A percentile compares a stretch with the other conserved stretches of the same genome.
These are phyloP conservation scores for Orestias chungarensis DNA, from an alignment of 2,797 vertebrate species.

Conservation along the genomic window DNA sequence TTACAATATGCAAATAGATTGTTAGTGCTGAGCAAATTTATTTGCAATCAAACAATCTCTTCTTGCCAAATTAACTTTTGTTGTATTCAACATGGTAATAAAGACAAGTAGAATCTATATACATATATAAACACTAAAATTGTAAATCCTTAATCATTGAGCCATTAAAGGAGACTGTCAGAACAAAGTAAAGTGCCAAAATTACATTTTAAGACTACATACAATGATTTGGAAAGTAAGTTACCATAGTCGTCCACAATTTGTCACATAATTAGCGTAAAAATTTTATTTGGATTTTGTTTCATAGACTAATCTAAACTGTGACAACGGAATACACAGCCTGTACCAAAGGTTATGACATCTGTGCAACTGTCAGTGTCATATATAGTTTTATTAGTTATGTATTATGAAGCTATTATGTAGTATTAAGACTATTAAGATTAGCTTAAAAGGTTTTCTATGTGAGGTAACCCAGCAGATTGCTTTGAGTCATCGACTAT, in stretches of 20 bases:
- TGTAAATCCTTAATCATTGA: background rate
- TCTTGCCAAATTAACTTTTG: background rate
- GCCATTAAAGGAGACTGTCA: background rate
- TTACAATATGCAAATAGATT: background rate
- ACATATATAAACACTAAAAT: no score
- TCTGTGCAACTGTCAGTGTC: background rate
- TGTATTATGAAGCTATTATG: no score
- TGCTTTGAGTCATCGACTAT: no score
- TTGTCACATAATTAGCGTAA: background rate
- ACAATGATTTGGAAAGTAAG: background rate
- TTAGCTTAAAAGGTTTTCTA: no score
- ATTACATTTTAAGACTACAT: background rate
- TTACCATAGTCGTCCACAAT: background rate
- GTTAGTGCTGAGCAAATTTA: background rate
- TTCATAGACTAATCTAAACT: background rate
- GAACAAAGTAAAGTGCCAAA: background rate
- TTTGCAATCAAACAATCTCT: background rate
- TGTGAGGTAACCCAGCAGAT: no score
- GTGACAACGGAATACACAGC: background rate
- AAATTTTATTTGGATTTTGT: background rate
- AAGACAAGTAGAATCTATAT: background rate
- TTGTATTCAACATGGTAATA: background rate
- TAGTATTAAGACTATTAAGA: no score
- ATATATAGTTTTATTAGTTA: no score
- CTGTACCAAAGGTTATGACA: background rate